Evolutionary conservation across 2,113 vertebrate species (phyloP).

Genomic region (Bubo blakistoni): DNA sequence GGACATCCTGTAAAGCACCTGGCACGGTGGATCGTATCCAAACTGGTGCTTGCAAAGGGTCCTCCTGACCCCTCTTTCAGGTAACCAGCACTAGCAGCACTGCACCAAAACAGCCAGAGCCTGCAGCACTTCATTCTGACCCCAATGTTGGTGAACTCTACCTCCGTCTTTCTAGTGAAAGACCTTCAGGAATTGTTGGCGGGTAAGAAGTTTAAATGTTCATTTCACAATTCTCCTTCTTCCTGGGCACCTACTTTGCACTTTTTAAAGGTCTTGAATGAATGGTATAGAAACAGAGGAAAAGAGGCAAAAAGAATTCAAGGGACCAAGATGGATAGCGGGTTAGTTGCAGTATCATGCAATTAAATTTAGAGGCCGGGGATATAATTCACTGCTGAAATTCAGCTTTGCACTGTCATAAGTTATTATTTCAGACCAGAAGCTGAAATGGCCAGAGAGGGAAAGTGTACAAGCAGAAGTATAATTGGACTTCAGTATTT

Average conservation of each 20-base stretch:
- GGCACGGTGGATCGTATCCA: fast-evolving
- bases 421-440: constrained; percentile 48
- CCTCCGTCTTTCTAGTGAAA: neutral
- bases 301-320: neutral
- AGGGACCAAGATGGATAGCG: neutral
- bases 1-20: neutral
- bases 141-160: neutral
- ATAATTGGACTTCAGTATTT: constrained; percentile 53
- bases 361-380: constrained; percentile 47
- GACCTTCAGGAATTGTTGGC: neutral
- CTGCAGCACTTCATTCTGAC: neutral
- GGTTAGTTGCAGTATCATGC: neutral
- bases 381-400: constrained; percentile 52
- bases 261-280: neutral
- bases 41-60: neutral
- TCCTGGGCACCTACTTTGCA: neutral
- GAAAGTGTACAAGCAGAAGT: constrained; percentile 31
- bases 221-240: neutral
- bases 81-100: neutral
- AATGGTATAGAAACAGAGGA: neutral
- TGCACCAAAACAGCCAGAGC: neutral
- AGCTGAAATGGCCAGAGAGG: constrained; percentile 30
- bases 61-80: neutral
- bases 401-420: neutral
- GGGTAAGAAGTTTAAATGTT: neutral